Conservation (phyloP, 1,140 invertebrate species). For the Dendrolimus punctatus region DNA sequence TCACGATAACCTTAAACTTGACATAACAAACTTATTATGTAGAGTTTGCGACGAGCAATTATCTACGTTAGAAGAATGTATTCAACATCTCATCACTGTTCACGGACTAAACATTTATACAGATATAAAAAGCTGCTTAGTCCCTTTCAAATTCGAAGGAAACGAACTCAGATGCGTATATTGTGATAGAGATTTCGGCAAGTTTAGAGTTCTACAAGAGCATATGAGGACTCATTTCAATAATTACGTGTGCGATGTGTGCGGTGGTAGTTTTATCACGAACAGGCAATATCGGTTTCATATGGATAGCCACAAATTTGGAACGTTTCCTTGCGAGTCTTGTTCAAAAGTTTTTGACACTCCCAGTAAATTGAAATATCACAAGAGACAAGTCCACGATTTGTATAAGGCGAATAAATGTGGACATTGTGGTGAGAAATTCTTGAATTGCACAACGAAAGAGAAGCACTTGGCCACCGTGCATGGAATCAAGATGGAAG, state of each 20-base stretch:
- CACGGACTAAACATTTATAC: constrained; percentile 21
- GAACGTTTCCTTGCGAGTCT: constrained; percentile 17
- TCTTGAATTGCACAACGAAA: constrained; percentile 23
- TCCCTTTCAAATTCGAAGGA: constrained; percentile 31
- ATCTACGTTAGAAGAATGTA: constrained; percentile 8
- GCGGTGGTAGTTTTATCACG: constrained; percentile 26
- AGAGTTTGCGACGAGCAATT: constrained; percentile 16
- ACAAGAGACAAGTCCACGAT: constrained; percentile 19
- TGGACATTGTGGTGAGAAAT: constrained; percentile 24
- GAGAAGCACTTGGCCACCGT: constrained; percentile 20
- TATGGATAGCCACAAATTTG: constrained; percentile 15
- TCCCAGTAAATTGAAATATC: constrained; percentile 14
- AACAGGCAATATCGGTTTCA: constrained; percentile 15
- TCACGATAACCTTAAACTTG: constrained; percentile 17
- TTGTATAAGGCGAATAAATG: constrained; percentile 12
- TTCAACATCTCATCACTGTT: constrained; percentile 17
- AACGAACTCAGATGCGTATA: constrained; percentile 17
- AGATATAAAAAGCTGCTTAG: constrained; percentile 22
- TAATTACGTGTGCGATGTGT: constrained; percentile 33
- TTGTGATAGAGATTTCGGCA: constrained; percentile 16
- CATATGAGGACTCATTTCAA: constrained; percentile 35
- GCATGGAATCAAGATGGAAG: constrained; percentile 19
- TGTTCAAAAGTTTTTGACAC: constrained; percentile 29
- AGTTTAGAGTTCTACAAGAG: constrained; percentile 23
- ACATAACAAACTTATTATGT: constrained; percentile 27